Evolutionary conservation across 30 jellyfish, hydroid and myxozoan genomes (phyloP), one percentile per base, ranked within the genome.

Genomic region (Aurelia aurita complex sp. Pacific): DNA sequence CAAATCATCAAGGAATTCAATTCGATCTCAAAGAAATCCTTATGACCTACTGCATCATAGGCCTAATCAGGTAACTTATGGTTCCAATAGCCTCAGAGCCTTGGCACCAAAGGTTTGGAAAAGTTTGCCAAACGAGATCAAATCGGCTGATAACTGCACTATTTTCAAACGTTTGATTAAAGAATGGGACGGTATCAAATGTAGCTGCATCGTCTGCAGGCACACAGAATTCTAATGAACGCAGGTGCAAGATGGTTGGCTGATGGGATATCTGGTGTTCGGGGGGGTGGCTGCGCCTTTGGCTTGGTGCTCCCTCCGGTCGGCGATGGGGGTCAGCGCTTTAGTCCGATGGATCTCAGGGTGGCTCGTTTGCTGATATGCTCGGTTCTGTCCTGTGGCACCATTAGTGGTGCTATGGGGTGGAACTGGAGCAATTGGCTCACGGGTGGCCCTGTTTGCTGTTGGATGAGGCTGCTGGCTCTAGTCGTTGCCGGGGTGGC

Each of bases 21-120:
- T 17, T 68, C 78, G 78, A 5, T 38, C 78, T 68, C 78, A 68
- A 33, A 68, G 78, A 68, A 68, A 68, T 68, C 78, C 78, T 15
- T 33, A 29, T 68, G 78, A 68, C 36, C 52, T 68, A 33, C 52
- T 68, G 52, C 62, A 38, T 17, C 78, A 68, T 68, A 33, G 78
- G 52, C 78, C 78, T 68, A 68, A 29, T 68, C 78, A 38, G 36
- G 29, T 35, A 33, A 61, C 32, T 17, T 61, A 17, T 15, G 70
- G 52, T 17, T n/a, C 78, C n/a, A 68, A 68, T 68, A 29, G 78
- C 78, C 52, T 68, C 5, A 68, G 36, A 68, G 6, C 78, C 78
- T 16, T 68, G 78, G 52, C 52, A 33, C 52, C 32, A n/a, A 19
- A 29, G 13, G 29, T 68, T 15, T 33, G 78, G 57, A 29, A 33